Evolutionary conservation across 1,140 invertebrate species (phyloP).

Genomic region (Drosophila parvula): DNA sequence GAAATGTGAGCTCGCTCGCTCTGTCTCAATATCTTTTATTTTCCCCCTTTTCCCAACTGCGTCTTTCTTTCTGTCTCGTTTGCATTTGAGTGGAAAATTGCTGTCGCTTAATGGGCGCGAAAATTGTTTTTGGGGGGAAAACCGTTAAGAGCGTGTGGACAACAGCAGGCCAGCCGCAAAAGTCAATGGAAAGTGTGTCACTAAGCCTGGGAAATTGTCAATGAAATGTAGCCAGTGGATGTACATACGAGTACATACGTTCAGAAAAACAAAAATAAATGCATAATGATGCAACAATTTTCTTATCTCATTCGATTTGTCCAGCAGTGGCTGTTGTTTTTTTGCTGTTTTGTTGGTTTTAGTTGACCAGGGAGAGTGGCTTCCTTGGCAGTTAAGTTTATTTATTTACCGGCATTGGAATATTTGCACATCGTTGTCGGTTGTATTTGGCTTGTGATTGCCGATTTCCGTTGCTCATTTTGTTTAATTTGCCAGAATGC

Average conservation of each 20-base stretch:
- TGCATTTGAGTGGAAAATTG: constrained; percentile 75
- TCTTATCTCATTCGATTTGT: constrained; percentile 67
- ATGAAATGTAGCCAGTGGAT: constrained; percentile 41
- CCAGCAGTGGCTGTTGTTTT: constrained; percentile 4
- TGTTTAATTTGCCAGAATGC: constrained; percentile 2
- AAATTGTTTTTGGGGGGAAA: constrained; percentile 48
- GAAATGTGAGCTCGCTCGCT: constrained; percentile 77
- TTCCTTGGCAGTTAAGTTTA: constrained; percentile 42
- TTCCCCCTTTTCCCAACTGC: not conserved
- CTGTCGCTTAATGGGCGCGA: constrained; percentile 67
- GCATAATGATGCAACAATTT: constrained; percentile 80
- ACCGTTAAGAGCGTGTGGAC: constrained; percentile 73
- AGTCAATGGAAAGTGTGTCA: constrained; percentile 71
- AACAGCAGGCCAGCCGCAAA: constrained; percentile 52
- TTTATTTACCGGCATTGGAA: constrained; percentile 40
- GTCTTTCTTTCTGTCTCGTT: constrained; percentile 42
- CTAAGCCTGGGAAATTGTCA: constrained; percentile 76
- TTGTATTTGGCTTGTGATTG: constrained; percentile 12
- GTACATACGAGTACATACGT: no score
- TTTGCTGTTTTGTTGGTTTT: constrained; percentile 17
- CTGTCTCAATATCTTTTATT: constrained; percentile 30
- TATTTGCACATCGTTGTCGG: constrained; percentile 29
- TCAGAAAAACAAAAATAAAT: constrained; percentile 29
- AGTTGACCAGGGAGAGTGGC: constrained; percentile 12
- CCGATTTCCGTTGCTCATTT: constrained; percentile 29